Conservation (phyloP, 1,140 invertebrate genomes). For the Trichonephila clavipes region DNA sequence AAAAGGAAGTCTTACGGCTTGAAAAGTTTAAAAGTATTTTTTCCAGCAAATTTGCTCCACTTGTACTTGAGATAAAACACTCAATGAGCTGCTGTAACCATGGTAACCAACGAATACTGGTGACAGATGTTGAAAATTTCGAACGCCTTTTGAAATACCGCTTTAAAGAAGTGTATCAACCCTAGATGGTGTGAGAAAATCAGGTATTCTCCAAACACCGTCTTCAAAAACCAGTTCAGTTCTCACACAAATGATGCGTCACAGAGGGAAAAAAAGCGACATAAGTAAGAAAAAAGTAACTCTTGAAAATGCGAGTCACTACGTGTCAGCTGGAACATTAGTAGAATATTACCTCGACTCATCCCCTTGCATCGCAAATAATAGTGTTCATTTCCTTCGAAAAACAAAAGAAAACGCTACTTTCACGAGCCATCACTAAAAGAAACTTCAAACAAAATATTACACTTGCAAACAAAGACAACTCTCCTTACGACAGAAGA, state of each 20-base stretch:
- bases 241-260: constrained; percentile 27
- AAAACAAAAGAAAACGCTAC: neutral
- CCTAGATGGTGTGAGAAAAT: constrained; percentile 46
- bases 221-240: constrained; percentile 12
- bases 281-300: neutral
- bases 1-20: constrained; percentile 60
- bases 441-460: constrained; percentile 10
- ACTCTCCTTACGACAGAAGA: neutral
- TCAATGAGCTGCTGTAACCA: constrained; percentile 47
- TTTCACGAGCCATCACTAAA: neutral
- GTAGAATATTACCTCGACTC: constrained; percentile 13
- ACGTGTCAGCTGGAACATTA: constrained; percentile 12
- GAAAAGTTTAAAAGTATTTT: constrained; percentile 67
- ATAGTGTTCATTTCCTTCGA: neutral
- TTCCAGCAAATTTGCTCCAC: constrained; percentile 64
- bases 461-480: neutral
- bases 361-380: constrained; percentile 14
- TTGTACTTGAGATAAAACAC: constrained; percentile 50
- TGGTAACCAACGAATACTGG: constrained; percentile 54
- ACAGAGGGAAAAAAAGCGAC: neutral
- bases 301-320: neutral
- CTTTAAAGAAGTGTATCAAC: constrained; percentile 61
- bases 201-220: constrained; percentile 14
- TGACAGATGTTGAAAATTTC: constrained; percentile 65
- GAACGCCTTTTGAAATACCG: constrained; percentile 48